A percentile compares a stretch with the other conserved stretches of the same genome.
These are phyloP conservation scores for Drosophila asahinai DNA, from an alignment of 1,140 invertebrate species.

Conservation along the genomic window DNA sequence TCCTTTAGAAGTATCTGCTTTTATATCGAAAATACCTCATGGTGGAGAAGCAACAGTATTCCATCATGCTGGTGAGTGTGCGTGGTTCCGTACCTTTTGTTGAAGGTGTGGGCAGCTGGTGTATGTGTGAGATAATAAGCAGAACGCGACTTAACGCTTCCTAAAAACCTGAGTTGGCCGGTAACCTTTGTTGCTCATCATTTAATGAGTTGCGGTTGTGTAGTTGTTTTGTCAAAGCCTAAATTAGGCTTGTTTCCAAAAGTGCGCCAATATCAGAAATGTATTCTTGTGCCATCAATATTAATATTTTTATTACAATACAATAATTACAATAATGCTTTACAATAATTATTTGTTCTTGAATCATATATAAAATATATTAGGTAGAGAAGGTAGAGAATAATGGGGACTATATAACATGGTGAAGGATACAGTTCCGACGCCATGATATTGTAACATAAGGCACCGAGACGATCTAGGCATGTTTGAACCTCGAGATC, in stretches of 20 bases:
- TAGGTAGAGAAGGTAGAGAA: too few species aligned
- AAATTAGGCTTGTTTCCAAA: neutral
- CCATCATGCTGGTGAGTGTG: slow-evolving; percentile 37
- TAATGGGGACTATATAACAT: too few species aligned
- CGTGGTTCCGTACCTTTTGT: slow-evolving; percentile 6
- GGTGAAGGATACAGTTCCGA: too few species aligned
- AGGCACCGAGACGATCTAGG: too few species aligned
- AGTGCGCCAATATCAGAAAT: too few species aligned
- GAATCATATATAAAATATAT: too few species aligned
- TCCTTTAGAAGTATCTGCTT: slow-evolving; percentile 14
- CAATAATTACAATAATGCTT: too few species aligned
- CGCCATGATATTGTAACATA: too few species aligned
- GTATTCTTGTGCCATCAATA: too few species aligned
- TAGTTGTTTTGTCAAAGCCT: neutral
- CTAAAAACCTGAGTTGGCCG: neutral
- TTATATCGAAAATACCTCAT: slow-evolving; percentile 25
- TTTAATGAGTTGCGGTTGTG: neutral
- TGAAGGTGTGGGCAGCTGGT: neutral
- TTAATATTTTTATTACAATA: too few species aligned
- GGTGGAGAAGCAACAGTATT: slow-evolving; percentile 23
- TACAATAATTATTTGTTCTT: too few species aligned
- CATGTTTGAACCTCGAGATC: too few species aligned
- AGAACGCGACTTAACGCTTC: neutral
- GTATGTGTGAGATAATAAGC: slow-evolving; percentile 16
- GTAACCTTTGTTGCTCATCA: slow-evolving; percentile 3